Conservation (phyloP, 2,888 invertebrate species). For the Megastigmus dorsalis region DNA sequence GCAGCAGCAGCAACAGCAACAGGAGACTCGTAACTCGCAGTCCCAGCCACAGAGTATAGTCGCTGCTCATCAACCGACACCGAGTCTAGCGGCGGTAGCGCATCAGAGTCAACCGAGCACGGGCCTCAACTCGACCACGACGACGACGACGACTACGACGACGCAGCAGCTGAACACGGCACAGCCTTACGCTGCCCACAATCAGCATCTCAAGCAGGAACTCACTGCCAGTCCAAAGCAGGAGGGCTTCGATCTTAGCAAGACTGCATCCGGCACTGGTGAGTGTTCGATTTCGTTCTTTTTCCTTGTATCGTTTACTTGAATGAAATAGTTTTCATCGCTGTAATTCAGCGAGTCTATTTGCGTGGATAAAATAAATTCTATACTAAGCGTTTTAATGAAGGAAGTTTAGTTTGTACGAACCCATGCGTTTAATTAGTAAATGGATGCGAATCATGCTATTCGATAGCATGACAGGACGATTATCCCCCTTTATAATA, state of each 20-base stretch:
- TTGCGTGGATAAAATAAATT: no score
- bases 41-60: constrained; percentile 48
- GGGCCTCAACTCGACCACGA: background rate
- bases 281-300: no score
- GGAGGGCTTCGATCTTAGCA: constrained; percentile 79
- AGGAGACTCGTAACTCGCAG: constrained; percentile 56
- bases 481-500: no score
- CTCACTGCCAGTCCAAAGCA: constrained; percentile 77
- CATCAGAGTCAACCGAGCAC: no score
- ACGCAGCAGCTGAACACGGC: constrained; percentile 59
- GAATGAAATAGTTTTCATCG: no score
- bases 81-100: background rate
- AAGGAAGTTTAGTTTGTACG: no score
- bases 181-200: constrained; percentile 67
- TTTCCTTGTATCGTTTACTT: no score
- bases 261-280: constrained; percentile 80
- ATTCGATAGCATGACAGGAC: no score
- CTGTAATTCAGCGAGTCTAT: background rate
- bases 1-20: constrained; percentile 51
- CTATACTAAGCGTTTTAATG: no score
- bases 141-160: constrained; percentile 57
- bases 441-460: no score
- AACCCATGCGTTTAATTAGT: no score
- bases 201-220: constrained; percentile 71
- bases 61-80: constrained; percentile 60